Evolutionary conservation across 1,140 invertebrate species (phyloP), one percentile per base, ranked within the genome.

Genomic region (Drosophila lini): DNA sequence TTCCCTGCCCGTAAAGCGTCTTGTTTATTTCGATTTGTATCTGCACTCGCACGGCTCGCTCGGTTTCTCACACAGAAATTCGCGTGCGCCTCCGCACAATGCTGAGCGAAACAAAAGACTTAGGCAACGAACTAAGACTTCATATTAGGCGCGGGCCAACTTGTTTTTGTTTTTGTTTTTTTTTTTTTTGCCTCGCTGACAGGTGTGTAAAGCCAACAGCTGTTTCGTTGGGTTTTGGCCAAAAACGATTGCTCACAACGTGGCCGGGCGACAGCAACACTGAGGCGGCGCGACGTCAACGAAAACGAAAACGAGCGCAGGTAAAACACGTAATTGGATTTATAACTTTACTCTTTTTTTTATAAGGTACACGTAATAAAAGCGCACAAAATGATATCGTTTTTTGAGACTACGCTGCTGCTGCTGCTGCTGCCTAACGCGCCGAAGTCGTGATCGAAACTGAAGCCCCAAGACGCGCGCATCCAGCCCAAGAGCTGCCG

Each of bases 371-470:
- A 62, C 61, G 60, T 78, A 81, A 65, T 65, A 60, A 82, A 63
- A 74, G 53, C 64, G 45, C 50, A 63, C 74, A 71, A 50, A 77
- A 52, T 69, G 31, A 59, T 75, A 42, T 59, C 61, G 58, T 68
- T 59, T 59, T 36, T 6, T 63, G 38, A 58, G 11, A 22, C 44
- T 50, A 3, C 19, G 31, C 41, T 41, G 38, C 41, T 56, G 38
- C 53, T 42, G 32, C 44, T 61, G 55, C 45, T 77, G 77, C 83
- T 88, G 80, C 84, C 76, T 61, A 69, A 74, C 84, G 70, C 81
- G 84, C 41, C 84, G 78, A 75, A 75, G 77, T 50, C 74, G 25
- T 81, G 77, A 89, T 78, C 80, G 84, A 89, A 89, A 89, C 84
- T 89, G 84, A 89, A 89, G 81, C 58, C 63, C 41, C 63, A 47